Evolutionary conservation across 1,140 invertebrate species (phyloP).

Genomic region (Caenorhabditis briggsae): DNA sequence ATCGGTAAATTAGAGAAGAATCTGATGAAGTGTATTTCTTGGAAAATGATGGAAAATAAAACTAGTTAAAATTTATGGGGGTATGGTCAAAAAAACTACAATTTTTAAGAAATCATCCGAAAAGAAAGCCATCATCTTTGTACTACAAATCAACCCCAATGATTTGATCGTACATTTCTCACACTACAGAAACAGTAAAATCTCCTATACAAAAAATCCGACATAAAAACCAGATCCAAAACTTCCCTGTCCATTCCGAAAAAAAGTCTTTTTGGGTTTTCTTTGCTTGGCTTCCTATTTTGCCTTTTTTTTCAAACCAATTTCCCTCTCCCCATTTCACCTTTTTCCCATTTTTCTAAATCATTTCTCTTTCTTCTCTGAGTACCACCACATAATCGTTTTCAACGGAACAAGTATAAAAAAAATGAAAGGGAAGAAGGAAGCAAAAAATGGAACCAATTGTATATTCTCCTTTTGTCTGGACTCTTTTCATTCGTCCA

Average conservation of each 20-base stretch:
- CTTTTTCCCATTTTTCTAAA: constrained; percentile 7
- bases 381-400: constrained; percentile 19
- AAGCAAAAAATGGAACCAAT: constrained; percentile 12
- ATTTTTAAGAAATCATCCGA: too few relatives aligned
- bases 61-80: too few relatives aligned
- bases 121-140: too few relatives aligned
- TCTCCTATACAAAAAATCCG: background rate
- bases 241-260: background rate
- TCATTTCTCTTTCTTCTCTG: constrained; percentile 1
- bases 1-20: background rate
- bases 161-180: too few relatives aligned
- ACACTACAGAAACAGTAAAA: too few relatives aligned
- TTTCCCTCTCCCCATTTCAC: background rate
- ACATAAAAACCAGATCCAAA: background rate
- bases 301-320: constrained; percentile 5
- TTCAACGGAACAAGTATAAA: background rate
- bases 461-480: background rate
- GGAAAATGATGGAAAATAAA: background rate
- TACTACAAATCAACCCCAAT: too few relatives aligned
- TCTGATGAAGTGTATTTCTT: background rate
- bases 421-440: background rate
- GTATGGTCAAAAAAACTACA: too few relatives aligned
- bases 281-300: too few relatives aligned
- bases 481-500: background rate
- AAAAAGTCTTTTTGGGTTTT: background rate